Evolutionary conservation across 2,113 vertebrate genomes (phyloP), one percentile per base, ranked within the genome.

Genomic region (Syngnathus floridae): DNA sequence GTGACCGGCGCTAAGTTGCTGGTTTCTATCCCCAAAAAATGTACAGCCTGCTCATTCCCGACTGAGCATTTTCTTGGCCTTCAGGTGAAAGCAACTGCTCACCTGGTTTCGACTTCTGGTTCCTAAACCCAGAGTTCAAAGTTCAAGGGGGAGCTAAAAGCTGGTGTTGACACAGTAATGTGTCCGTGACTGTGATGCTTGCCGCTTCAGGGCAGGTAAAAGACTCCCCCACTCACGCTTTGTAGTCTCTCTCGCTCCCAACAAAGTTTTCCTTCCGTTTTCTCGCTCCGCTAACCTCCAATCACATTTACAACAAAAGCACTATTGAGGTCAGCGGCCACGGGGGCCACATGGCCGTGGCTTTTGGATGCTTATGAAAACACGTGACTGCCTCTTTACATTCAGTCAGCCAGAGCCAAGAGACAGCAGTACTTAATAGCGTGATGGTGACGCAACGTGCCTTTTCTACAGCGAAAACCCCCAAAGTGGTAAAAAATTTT

Each of bases 41-140:
- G 71, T 71, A 67, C 51, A 48, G 56, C 60, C 57, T 62, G 72
- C 38, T 78, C 70, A 67, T 67, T 77, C 72, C 66, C 55, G 65
- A 60, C 72, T 54, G 26, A 21, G 13, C 26, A 56, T 35, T 35
- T 56, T 35, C n/a, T 16, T 26, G n/a, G 3, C 36, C 55, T 36
- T 35, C 55, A 57, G 45, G 17, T 5, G 37, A 19, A 31, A 31
- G 26, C 26, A 31, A 31, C 26, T 31, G 67, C 56, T 86, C 71
- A 83, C 77, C 81, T 82, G 82, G 67, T 80, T 81, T 80, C 64
- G 71, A 82, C 79, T 78, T 83, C 69, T 84, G 77, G 54, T 76
- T 81, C 76, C 72, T 64, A 68, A 59, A 0, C 59, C 67, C 60
- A 35, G 35, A 38, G 79, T 58, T 88, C 79, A 78, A 43, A 81